phyloP scores from a whole-genome alignment of 2,113 vertebrate species.

The Tyrannus savana region DNA sequence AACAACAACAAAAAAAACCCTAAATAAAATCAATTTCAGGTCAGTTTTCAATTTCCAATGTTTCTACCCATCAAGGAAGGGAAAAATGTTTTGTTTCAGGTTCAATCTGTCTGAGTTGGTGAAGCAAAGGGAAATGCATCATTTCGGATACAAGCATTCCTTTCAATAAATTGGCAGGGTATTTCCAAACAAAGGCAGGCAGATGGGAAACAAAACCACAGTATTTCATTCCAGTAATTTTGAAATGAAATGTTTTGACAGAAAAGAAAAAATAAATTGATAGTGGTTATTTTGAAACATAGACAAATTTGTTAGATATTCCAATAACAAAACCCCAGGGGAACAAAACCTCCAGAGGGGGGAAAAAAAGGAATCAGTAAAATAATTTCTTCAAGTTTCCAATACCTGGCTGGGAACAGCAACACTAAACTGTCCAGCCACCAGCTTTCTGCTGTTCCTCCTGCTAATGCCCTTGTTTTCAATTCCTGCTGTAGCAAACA shows the following conservation, averaged over 20 bases:
- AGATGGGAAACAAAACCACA: slow-evolving; percentile 14
- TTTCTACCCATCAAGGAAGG: background rate
- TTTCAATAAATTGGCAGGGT: background rate
- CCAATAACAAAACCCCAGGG: background rate
- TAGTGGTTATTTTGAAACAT: background rate
- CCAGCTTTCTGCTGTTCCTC: background rate
- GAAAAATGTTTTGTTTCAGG: background rate
- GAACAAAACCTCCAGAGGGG: background rate
- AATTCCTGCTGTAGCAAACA: background rate
- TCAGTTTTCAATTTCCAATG: background rate
- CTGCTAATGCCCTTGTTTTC: background rate
- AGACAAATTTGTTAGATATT: background rate
- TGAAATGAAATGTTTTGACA: slow-evolving; percentile 29
- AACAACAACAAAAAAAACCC: background rate
- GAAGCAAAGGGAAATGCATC: slow-evolving; percentile 22
- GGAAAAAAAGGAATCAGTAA: background rate
- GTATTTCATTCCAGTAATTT: background rate
- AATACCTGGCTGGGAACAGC: background rate
- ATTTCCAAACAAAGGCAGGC: slow-evolving; percentile 18
- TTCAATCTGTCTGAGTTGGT: background rate
- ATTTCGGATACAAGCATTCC: background rate
- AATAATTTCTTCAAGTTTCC: background rate
- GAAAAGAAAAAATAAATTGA: background rate
- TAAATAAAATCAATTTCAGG: background rate
- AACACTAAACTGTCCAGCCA: background rate